Percentiles rank a stretch among this genome's conserved stretches.
These are phyloP conservation scores for Rhadinocentrus ornatus DNA, from an alignment of 2,797 vertebrate genomes.

Conservation along the genomic window DNA sequence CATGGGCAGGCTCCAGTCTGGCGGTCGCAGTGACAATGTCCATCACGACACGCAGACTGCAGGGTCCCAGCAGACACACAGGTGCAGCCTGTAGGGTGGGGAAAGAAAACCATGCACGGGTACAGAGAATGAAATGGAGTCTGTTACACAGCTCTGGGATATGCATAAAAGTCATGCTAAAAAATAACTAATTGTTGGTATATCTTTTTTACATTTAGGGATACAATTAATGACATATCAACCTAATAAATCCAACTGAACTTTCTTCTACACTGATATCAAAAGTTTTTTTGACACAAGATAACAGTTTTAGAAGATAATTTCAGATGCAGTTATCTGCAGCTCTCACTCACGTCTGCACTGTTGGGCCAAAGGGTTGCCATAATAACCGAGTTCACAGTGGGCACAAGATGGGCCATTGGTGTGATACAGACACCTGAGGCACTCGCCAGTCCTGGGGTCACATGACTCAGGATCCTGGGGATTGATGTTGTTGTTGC, in stretches of 20 bases:
- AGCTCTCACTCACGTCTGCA: constrained; percentile 84
- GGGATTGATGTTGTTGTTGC: constrained; percentile 87
- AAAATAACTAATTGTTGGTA: too few relatives aligned
- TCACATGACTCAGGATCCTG: constrained; percentile 87
- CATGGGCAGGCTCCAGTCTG: constrained; percentile 84
- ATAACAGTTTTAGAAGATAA: not conserved
- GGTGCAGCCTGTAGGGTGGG: constrained; percentile 83
- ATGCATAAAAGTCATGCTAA: too few relatives aligned
- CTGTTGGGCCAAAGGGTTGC: constrained; percentile 84
- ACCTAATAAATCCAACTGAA: not conserved
- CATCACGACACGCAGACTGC: constrained; percentile 64
- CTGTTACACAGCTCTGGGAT: too few relatives aligned
- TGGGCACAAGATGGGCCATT: constrained; percentile 79
- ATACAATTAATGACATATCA: not conserved
- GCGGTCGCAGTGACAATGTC: constrained; percentile 80
- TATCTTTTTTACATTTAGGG: not conserved
- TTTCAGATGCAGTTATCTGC: not conserved
- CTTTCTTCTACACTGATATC: not conserved
- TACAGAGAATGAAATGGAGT: not conserved
- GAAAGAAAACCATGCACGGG: not conserved
- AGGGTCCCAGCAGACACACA: constrained; percentile 83
- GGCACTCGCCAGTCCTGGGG: constrained; percentile 83
- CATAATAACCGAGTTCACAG: constrained; percentile 86
- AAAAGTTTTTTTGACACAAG: not conserved
- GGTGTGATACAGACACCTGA: constrained; percentile 87